Evolutionary conservation across 1,140 invertebrate species (phyloP).

Genomic region (Psix sp.): DNA sequence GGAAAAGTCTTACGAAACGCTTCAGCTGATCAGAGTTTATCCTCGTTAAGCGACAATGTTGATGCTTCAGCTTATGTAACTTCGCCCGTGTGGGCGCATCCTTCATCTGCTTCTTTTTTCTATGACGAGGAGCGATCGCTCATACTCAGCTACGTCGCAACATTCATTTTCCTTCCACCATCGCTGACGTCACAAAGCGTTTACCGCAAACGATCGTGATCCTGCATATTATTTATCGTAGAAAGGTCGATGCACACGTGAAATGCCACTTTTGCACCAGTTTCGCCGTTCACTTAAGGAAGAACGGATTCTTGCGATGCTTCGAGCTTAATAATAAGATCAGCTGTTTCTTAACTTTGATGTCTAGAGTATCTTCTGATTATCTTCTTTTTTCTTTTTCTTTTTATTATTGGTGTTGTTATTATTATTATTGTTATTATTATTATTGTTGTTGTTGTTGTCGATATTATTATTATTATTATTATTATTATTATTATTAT

Average conservation of each 20-base stretch:
- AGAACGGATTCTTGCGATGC: constrained; percentile 16
- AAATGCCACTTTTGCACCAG: constrained; percentile 44
- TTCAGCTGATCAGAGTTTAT: constrained; percentile 20
- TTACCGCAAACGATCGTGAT: constrained; percentile 54
- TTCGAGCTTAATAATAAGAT: too few species aligned
- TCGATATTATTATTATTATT: too few species aligned
- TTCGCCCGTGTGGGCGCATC: constrained; percentile 51
- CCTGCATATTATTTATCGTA: constrained; percentile 28
- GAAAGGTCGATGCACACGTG: constrained; percentile 48
- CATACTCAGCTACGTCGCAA: constrained; percentile 36
- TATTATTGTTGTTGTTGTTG: too few species aligned
- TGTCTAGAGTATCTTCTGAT: too few species aligned
- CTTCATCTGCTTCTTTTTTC: constrained; percentile 35
- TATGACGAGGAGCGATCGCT: constrained; percentile 1
- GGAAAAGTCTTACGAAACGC: constrained; percentile 28
- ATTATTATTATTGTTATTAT: too few species aligned
- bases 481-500: too few species aligned
- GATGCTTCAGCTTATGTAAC: constrained; percentile 58
- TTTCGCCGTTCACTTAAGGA: constrained; percentile 40
- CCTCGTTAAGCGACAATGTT: constrained; percentile 45
- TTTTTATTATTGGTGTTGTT: too few species aligned
- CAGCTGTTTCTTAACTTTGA: too few species aligned
- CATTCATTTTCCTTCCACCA: constrained; percentile 28
- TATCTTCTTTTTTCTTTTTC: too few species aligned
- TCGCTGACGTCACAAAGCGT: constrained; percentile 56